These are phyloP conservation scores for Gymnoscopelus braueri DNA, from an alignment of 2,797 vertebrate genomes.

Conservation along the genomic window DNA sequence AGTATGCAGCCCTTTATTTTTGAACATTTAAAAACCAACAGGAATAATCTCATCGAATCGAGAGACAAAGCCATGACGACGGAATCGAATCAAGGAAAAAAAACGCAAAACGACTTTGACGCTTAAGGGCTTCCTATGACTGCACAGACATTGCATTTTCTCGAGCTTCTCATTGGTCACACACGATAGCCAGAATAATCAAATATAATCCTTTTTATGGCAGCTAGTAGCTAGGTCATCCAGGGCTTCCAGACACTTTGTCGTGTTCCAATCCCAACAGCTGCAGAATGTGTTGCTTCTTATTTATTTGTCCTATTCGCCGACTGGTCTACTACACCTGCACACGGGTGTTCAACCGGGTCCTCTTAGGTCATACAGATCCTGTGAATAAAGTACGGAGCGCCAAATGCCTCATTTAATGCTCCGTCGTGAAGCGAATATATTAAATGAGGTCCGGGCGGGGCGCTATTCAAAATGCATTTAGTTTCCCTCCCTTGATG, in stretches of 20 bases:
- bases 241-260: slow-evolving; percentile 84
- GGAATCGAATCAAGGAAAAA: slow-evolving; percentile 34
- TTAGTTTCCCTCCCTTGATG: slow-evolving; percentile 17
- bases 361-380: neutral
- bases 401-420: neutral
- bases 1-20: slow-evolving; percentile 44
- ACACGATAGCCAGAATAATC: slow-evolving; percentile 64
- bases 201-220: slow-evolving; percentile 72
- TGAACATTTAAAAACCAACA: slow-evolving; percentile 16
- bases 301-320: slow-evolving; percentile 19
- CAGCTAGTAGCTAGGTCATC: slow-evolving; percentile 87
- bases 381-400: slow-evolving; percentile 10
- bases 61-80: slow-evolving; percentile 79
- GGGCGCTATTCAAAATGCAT: slow-evolving; percentile 19
- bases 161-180: slow-evolving; percentile 28
- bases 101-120: slow-evolving; percentile 44
- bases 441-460: slow-evolving; percentile 11
- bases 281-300: slow-evolving; percentile 74
- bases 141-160: slow-evolving; percentile 69
- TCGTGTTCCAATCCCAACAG: slow-evolving; percentile 77
- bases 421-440: neutral
- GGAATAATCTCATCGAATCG: slow-evolving; percentile 63
- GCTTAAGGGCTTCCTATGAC: slow-evolving; percentile 84
- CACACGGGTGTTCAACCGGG: slow-evolving; percentile 26
- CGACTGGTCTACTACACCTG: slow-evolving; percentile 21